These are phyloP conservation scores for Stenichneumon culpator DNA, from an alignment of 2,888 invertebrate genomes.

Conservation along the genomic window DNA sequence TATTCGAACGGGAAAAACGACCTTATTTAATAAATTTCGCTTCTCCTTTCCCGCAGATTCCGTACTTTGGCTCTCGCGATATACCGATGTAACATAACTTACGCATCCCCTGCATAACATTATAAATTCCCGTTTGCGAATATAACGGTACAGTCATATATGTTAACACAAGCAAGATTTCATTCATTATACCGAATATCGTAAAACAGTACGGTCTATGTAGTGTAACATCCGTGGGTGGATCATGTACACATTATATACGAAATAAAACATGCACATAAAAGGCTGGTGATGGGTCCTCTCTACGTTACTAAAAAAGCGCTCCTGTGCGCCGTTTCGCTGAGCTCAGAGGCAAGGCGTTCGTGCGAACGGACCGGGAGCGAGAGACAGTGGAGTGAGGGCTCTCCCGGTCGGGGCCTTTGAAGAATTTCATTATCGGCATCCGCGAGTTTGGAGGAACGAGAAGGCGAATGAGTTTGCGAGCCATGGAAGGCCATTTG, in stretches of 20 bases:
- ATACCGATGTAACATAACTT: not conserved
- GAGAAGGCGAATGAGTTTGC: conserved; percentile 11
- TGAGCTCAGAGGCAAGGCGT: conserved; percentile 3
- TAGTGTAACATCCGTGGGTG: conserved; percentile 7
- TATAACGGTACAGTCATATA: not conserved
- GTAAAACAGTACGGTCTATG: not conserved
- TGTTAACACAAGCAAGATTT: not conserved
- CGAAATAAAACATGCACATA: conserved; percentile 15
- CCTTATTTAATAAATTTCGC: not conserved
- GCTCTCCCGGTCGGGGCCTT: conserved; percentile 33
- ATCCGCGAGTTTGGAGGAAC: conserved; percentile 48
- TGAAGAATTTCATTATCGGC: conserved; percentile 64
- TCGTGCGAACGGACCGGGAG: conserved; percentile 32
- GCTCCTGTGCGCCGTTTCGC: not conserved
- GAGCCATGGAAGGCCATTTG: conserved; percentile 48
- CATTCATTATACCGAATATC: not conserved
- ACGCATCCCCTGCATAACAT: not conserved
- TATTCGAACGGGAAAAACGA: not conserved
- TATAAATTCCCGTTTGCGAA: conserved; percentile 10
- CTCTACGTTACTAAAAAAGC: not conserved
- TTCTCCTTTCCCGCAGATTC: not conserved
- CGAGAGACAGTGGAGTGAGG: not conserved
- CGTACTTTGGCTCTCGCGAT: not conserved
- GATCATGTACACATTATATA: conserved; percentile 22
- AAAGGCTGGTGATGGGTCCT: not conserved